phyloP scores from a whole-genome alignment of 2,888 invertebrate species.

The Apodemia hepburni region DNA sequence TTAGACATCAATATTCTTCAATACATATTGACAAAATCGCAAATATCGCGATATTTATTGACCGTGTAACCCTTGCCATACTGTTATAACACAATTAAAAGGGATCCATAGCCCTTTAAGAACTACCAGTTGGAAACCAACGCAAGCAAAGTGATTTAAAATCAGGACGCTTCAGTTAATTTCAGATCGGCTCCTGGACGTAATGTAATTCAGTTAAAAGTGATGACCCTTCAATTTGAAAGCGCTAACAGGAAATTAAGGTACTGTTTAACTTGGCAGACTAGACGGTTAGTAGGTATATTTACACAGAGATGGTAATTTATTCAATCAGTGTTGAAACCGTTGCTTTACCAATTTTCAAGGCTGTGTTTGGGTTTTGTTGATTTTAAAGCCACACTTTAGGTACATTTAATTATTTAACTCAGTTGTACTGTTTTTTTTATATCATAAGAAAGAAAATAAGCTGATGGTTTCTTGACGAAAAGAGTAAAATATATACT shows the following conservation, averaged over 20 bases:
- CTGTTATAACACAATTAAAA: background rate
- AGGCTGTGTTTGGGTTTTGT: background rate
- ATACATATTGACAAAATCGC: no score
- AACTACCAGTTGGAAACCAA: background rate
- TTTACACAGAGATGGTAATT: slow-evolving; percentile 16
- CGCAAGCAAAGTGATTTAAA: slow-evolving; percentile 4
- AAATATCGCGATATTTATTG: no score
- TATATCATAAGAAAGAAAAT: no score
- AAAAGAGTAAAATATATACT: no score
- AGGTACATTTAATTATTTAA: background rate
- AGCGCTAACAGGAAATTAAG: slow-evolving; percentile 14
- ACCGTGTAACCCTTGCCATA: no score
- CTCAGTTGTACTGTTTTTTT: no score
- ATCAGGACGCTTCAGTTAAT: slow-evolving; percentile 12
- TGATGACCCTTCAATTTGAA: slow-evolving; percentile 15
- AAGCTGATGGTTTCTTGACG: no score
- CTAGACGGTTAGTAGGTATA: background rate
- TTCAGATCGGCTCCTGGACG: slow-evolving; percentile 7
- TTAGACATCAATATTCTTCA: no score
- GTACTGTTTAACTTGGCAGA: slow-evolving; percentile 13
- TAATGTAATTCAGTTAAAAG: slow-evolving; percentile 17
- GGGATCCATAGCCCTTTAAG: background rate
- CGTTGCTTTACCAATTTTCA: background rate
- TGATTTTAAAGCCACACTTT: background rate
- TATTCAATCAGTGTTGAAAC: slow-evolving; percentile 9